A percentile compares a stretch with the other conserved stretches of the same genome.
phyloP scores from a whole-genome alignment of 2,113 vertebrate species.

The Protobothrops flavoviridis region DNA sequence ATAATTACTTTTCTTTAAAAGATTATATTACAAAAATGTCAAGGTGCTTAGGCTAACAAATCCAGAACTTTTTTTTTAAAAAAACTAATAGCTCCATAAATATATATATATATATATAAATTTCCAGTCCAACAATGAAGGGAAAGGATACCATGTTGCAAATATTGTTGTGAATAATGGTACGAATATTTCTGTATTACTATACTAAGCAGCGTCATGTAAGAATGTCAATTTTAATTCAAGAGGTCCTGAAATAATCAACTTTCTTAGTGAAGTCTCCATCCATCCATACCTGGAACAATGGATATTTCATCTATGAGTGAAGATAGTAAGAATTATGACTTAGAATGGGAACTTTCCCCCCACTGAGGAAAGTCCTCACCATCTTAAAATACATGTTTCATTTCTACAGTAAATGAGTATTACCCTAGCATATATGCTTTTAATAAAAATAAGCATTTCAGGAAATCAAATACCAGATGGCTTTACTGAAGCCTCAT shows the following conservation, averaged over 20 bases:
- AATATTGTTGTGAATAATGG: neutral
- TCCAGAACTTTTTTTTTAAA: neutral
- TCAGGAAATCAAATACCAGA: neutral
- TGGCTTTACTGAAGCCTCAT: neutral
- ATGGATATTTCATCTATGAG: neutral
- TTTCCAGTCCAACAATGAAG: neutral
- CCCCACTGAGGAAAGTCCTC: neutral
- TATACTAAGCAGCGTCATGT: neutral
- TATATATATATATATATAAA: neutral
- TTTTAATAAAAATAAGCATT: neutral
- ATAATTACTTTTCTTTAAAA: neutral
- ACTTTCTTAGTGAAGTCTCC: neutral
- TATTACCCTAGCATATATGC: neutral
- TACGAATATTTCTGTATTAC: neutral
- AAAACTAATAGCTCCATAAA: slow-evolving; percentile 14
- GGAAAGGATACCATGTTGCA: neutral
- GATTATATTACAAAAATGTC: slow-evolving; percentile 3
- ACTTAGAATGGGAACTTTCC: neutral
- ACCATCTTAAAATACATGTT: neutral
- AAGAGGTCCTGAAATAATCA: neutral
- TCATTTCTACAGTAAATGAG: neutral
- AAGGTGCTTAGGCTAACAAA: slow-evolving; percentile 29
- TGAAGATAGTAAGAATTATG: neutral
- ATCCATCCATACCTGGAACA: neutral
- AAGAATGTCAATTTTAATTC: neutral